Percentiles rank a stretch among this genome's conserved stretches.
phyloP scores from a whole-genome alignment of 2,888 invertebrate genomes.

The Yponomeuta plumbellus region DNA sequence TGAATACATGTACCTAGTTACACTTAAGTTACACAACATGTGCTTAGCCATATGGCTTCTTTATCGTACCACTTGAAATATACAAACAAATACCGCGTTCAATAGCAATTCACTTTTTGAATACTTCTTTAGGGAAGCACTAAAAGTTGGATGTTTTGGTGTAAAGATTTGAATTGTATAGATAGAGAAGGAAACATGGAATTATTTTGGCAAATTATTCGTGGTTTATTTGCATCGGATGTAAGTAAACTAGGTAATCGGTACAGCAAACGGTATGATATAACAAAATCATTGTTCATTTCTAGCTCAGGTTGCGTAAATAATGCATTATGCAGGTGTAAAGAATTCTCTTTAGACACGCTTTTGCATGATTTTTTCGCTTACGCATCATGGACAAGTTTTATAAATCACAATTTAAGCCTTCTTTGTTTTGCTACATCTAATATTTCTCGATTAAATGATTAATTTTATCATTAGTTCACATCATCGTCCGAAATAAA shows the following conservation, averaged over 20 bases:
- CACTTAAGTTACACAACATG: slow-evolving; percentile 42
- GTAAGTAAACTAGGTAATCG: slow-evolving; percentile 13
- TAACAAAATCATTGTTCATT: slow-evolving; percentile 12
- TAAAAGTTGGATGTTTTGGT: not conserved
- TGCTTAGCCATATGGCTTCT: slow-evolving; percentile 57
- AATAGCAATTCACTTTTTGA: not conserved
- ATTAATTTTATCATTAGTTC: not conserved
- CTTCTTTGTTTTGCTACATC: slow-evolving; percentile 22
- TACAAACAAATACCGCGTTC: slow-evolving; percentile 27
- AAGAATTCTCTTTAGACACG: slow-evolving; percentile 13
- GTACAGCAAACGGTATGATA: not conserved
- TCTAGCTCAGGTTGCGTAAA: slow-evolving; percentile 13
- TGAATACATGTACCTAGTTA: slow-evolving; percentile 22
- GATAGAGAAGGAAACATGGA: not conserved
- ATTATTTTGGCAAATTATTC: not conserved
- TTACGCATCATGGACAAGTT: slow-evolving; percentile 25
- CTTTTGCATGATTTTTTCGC: slow-evolving; percentile 5
- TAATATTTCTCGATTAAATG: not conserved
- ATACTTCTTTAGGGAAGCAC: not conserved
- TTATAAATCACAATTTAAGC: not conserved
- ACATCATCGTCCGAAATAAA: no score
- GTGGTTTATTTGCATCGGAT: slow-evolving; percentile 14
- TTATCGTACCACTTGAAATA: slow-evolving; percentile 49
- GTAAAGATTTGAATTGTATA: not conserved
- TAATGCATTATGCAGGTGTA: slow-evolving; percentile 1